Evolutionary conservation across 2,888 invertebrate genomes (phyloP).

Genomic region (Rambutsinella grinnellia): DNA sequence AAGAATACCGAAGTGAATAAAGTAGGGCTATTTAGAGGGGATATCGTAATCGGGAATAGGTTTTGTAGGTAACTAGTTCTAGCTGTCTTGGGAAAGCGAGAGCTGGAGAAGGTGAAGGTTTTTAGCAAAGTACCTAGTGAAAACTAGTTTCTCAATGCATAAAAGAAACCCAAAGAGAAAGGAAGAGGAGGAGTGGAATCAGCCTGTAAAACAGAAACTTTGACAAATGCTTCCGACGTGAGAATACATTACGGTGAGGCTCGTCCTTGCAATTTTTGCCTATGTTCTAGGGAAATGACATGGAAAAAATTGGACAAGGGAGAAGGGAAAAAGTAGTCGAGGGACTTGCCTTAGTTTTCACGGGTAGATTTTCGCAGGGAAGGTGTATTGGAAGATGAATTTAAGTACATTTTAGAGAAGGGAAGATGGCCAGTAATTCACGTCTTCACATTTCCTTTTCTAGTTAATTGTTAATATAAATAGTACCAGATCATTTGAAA

Average conservation of each 20-base stretch:
- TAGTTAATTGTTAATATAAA: no score
- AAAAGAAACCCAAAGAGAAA: conserved; percentile 9
- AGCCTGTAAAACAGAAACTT: conserved; percentile 28
- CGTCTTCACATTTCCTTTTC: no score
- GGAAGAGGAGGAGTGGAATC: conserved; percentile 16
- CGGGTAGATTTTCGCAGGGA: no score
- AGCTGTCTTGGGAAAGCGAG: background rate
- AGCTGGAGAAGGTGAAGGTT: background rate
- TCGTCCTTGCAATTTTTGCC: conserved; percentile 37
- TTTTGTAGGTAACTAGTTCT: background rate
- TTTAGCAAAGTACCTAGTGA: background rate
- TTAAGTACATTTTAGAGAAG: no score
- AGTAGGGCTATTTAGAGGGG: no score
- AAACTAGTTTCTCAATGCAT: background rate
- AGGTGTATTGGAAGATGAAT: no score
- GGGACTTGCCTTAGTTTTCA: background rate
- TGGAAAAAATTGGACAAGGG: background rate
- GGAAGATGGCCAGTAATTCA: no score
- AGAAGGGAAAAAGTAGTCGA: background rate
- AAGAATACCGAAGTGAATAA: no score
- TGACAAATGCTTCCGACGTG: conserved; percentile 50
- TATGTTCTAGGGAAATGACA: background rate
- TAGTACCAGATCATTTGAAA: no score
- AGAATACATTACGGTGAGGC: conserved; percentile 27
- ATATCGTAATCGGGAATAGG: no score